A percentile compares a stretch with the other conserved stretches of the same genome.
These are phyloP conservation scores for Agriopis leucophaearia DNA, from an alignment of 2,888 invertebrate species.

Conservation along the genomic window DNA sequence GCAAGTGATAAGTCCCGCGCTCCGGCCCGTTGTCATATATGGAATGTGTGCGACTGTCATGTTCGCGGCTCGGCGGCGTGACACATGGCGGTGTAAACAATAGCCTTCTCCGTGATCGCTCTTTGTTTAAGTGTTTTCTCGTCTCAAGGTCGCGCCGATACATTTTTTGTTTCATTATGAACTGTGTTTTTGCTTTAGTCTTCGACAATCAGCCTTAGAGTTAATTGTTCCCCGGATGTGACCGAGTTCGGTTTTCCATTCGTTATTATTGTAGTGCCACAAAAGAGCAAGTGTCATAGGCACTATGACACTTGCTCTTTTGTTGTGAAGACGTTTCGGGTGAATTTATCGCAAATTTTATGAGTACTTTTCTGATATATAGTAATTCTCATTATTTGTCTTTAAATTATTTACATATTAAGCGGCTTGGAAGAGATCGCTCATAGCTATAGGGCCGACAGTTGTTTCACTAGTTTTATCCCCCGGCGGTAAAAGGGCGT, in stretches of 20 bases:
- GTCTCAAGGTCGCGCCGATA: conserved; percentile 68
- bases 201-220: conserved; percentile 36
- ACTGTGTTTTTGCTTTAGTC: conserved; percentile 50
- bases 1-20: conserved; percentile 48
- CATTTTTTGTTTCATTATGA: conserved; percentile 52
- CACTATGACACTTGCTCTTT: conserved; percentile 36
- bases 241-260: conserved; percentile 39
- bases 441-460: too few species aligned
- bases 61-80: conserved; percentile 55
- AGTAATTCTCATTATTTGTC: too few species aligned
- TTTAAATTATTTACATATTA: too few species aligned
- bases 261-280: conserved; percentile 38
- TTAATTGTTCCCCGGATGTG: conserved; percentile 47
- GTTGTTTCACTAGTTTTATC: too few species aligned
- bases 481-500: too few species aligned
- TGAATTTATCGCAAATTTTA: neutral
- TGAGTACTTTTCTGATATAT: neutral
- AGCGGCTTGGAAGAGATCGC: too few species aligned
- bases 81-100: conserved; percentile 58
- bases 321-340: conserved; percentile 31
- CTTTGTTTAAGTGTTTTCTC: conserved; percentile 70
- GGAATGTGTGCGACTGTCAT: conserved; percentile 77
- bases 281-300: too few species aligned
- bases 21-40: conserved; percentile 66
- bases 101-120: conserved; percentile 58